A percentile compares a stretch with the other conserved stretches of the same genome.
Conservation (phyloP, 2,797 vertebrate species). For the Cossypha dichroa region DNA sequence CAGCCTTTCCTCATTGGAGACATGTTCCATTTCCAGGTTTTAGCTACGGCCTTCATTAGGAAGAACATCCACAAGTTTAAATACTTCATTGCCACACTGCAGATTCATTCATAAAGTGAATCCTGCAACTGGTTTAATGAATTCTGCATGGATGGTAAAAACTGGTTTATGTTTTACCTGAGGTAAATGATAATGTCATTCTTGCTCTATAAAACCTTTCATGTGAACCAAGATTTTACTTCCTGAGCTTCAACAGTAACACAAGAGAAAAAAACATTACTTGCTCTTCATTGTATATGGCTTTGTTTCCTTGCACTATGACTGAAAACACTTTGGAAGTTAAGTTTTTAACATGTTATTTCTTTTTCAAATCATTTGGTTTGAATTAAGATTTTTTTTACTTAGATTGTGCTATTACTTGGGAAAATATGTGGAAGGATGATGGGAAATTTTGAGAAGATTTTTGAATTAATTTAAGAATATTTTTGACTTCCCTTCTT, state of each 20-base stretch:
- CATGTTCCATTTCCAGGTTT: background rate
- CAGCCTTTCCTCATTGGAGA: background rate
- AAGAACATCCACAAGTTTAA: background rate
- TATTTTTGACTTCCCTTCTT: background rate
- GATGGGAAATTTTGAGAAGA: background rate
- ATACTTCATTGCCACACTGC: background rate
- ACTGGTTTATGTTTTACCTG: background rate
- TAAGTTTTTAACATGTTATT: background rate
- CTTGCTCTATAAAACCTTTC: background rate
- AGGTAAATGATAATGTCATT: background rate
- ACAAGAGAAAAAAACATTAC: background rate
- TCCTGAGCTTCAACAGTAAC: background rate
- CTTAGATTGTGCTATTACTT: background rate
- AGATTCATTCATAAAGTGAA: background rate
- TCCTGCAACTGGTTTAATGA: background rate
- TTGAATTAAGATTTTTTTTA: background rate
- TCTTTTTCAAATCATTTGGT: background rate
- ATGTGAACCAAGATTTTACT: background rate
- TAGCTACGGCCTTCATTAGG: background rate
- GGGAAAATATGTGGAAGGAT: background rate
- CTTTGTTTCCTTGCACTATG: background rate
- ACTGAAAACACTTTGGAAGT: background rate
- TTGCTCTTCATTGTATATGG: background rate
- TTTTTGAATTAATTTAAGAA: background rate
- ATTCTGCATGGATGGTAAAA: background rate